phyloP scores from a whole-genome alignment of 1,140 invertebrate species.

The Linepithema humile region DNA sequence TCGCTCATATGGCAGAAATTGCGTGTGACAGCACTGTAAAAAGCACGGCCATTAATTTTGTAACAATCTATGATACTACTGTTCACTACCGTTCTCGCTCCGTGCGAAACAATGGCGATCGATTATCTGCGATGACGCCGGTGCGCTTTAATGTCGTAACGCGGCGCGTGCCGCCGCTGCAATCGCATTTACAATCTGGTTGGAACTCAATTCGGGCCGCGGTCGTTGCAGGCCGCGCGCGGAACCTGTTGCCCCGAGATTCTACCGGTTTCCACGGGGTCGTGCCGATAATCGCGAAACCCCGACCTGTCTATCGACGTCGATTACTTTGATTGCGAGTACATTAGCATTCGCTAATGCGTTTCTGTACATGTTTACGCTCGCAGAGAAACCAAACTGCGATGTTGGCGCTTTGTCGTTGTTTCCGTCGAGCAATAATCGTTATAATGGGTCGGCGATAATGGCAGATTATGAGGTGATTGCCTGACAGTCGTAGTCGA shows the following conservation, averaged over 20 bases:
- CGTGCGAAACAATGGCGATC: constrained; percentile 39
- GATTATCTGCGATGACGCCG: constrained; percentile 39
- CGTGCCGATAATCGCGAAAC: constrained; percentile 34
- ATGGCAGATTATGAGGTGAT: constrained; percentile 23
- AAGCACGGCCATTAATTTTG: background rate
- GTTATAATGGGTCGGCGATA: constrained; percentile 26
- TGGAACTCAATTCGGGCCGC: constrained; percentile 29
- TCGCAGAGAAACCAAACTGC: constrained; percentile 1
- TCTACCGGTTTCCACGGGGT: background rate
- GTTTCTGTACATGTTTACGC: constrained; percentile 22
- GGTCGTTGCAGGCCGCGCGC: background rate
- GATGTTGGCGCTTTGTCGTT: constrained; percentile 17
- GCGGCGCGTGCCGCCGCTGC: constrained; percentile 48
- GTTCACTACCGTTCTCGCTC: background rate
- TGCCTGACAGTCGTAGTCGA: constrained; percentile 12
- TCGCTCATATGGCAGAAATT: too few relatives aligned
- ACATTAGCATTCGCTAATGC: constrained; percentile 41
- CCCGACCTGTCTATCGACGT: constrained; percentile 25
- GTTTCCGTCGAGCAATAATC: constrained; percentile 35
- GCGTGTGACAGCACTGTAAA: too few relatives aligned
- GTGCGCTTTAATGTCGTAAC: constrained; percentile 55
- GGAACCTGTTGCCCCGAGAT: constrained; percentile 48
- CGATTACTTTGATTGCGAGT: constrained; percentile 49
- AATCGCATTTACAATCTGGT: constrained; percentile 58
- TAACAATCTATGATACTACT: background rate